Percentiles rank a stretch among this genome's conserved stretches.
Evolutionary conservation across 1,140 invertebrate genomes (phyloP).

Genomic region (Panagrolaimus sp.): DNA sequence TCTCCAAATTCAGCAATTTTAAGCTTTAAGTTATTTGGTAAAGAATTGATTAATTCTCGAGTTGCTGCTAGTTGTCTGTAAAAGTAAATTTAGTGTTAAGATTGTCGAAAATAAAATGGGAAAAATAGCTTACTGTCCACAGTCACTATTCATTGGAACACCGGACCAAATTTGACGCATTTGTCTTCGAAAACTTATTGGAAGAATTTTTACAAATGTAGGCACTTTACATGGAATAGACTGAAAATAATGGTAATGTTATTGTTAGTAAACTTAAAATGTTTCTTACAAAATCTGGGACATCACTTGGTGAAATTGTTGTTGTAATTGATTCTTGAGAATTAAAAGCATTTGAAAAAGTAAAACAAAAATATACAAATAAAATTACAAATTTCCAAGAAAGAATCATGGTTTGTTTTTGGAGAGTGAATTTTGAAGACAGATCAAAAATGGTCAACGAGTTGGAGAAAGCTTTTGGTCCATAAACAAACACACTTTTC

Average conservation of each 20-base stretch:
- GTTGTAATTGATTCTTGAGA: too few relatives aligned
- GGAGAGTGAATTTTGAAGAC: too few relatives aligned
- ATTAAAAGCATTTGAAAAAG: too few relatives aligned
- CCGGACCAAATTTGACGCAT: background rate
- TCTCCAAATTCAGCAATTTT: constrained; percentile 3
- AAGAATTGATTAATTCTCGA: background rate
- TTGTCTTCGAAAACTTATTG: background rate
- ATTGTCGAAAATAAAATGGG: too few relatives aligned
- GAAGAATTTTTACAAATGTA: background rate
- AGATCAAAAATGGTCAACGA: too few relatives aligned
- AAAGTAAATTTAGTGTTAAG: background rate
- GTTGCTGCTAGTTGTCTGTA: background rate
- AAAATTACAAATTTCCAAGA: too few relatives aligned
- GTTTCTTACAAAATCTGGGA: constrained; percentile 9
- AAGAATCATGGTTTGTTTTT: too few relatives aligned
- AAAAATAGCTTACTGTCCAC: background rate
- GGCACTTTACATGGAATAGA: constrained; percentile 8
- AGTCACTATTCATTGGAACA: background rate
- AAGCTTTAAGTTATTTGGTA: background rate
- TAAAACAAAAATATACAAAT: too few relatives aligned
- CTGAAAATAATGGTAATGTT: background rate
- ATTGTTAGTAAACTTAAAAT: background rate
- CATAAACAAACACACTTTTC: too few relatives aligned
- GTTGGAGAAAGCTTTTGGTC: too few relatives aligned
- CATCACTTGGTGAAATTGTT: background rate